Percentiles rank a stretch among this genome's conserved stretches.
phyloP scores from a whole-genome alignment of 2,797 vertebrate genomes.

The Poecilia velifera region DNA sequence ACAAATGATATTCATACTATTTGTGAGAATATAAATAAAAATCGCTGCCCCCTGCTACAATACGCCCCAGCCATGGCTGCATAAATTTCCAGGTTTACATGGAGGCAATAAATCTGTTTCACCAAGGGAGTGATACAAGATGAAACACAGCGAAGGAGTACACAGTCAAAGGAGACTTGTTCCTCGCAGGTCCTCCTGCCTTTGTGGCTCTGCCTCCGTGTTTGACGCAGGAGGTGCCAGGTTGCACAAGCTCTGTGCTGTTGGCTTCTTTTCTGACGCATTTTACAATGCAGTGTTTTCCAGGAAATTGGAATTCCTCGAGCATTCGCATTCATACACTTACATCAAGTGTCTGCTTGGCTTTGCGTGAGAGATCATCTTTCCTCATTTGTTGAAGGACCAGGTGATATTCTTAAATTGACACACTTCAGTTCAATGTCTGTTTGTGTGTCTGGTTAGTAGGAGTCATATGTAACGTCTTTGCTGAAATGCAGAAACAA shows the following conservation, averaged over 20 bases:
- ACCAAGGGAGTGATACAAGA: slow-evolving; percentile 32
- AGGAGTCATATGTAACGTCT: not conserved
- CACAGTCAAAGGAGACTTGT: slow-evolving; percentile 50
- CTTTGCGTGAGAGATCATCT: not conserved
- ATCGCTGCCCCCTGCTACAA: slow-evolving; percentile 23
- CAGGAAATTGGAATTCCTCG: slow-evolving; percentile 22
- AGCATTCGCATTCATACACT: not conserved
- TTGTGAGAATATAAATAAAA: slow-evolving; percentile 42
- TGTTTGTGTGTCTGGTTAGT: not conserved
- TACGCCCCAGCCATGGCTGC: slow-evolving; percentile 10
- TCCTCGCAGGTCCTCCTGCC: slow-evolving; percentile 34
- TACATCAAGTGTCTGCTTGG: slow-evolving; percentile 15
- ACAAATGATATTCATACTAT: slow-evolving; percentile 9
- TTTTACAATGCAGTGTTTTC: slow-evolving; percentile 24
- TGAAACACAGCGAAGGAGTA: slow-evolving; percentile 37
- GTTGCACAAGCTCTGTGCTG: slow-evolving; percentile 21
- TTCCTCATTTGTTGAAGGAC: slow-evolving; percentile 5
- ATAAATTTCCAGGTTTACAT: slow-evolving; percentile 26
- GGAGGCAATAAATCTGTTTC: slow-evolving; percentile 37
- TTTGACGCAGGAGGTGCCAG: slow-evolving; percentile 41
- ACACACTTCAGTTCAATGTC: not conserved
- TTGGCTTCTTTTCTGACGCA: slow-evolving; percentile 27
- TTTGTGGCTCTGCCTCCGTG: slow-evolving; percentile 35
- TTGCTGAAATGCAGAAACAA: slow-evolving; percentile 8
- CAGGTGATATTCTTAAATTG: slow-evolving; percentile 16